Evolutionary conservation across 2,113 vertebrate species (phyloP).

Genomic region (Onychostruthus taczanowskii): DNA sequence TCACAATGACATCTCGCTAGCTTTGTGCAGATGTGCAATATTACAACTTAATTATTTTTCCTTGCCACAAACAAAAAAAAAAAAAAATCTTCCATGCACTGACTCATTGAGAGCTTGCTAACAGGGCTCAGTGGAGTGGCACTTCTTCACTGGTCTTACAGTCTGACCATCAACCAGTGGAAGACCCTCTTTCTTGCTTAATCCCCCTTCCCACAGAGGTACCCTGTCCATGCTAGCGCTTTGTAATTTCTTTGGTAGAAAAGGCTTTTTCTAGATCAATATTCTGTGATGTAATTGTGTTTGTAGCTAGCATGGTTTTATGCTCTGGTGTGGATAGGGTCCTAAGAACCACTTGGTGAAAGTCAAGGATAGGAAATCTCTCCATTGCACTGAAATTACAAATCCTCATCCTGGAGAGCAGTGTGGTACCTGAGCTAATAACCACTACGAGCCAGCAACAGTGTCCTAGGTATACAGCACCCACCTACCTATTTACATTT

Average conservation of each 20-base stretch:
- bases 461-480: conserved; percentile 48
- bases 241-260: conserved; percentile 54
- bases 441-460: conserved; percentile 38
- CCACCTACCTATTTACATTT: not conserved
- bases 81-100: not conserved
- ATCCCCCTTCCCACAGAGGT: conserved; percentile 37
- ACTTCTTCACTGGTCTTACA: conserved; percentile 30
- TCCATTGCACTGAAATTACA: conserved; percentile 57
- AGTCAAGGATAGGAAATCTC: conserved; percentile 49
- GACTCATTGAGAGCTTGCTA: conserved; percentile 48
- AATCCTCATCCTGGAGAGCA: conserved; percentile 59
- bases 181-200: conserved; percentile 13
- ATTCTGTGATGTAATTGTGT: conserved; percentile 59
- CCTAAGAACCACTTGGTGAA: conserved; percentile 2
- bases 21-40: conserved; percentile 38
- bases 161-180: conserved; percentile 16
- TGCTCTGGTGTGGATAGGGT: conserved; percentile 53
- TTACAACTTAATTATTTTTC: conserved; percentile 30
- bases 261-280: conserved; percentile 59
- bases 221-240: conserved; percentile 61
- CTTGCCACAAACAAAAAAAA: conserved; percentile 15
- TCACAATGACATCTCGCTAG: conserved; percentile 30
- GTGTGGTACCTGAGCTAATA: conserved; percentile 56
- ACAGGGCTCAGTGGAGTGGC: conserved; percentile 38
- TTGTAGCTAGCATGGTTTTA: conserved; percentile 64